Percentiles rank a stretch among this genome's conserved stretches.
Conservation (phyloP, 2,888 invertebrate genomes). For the Caenorhabditis sp. region DNA sequence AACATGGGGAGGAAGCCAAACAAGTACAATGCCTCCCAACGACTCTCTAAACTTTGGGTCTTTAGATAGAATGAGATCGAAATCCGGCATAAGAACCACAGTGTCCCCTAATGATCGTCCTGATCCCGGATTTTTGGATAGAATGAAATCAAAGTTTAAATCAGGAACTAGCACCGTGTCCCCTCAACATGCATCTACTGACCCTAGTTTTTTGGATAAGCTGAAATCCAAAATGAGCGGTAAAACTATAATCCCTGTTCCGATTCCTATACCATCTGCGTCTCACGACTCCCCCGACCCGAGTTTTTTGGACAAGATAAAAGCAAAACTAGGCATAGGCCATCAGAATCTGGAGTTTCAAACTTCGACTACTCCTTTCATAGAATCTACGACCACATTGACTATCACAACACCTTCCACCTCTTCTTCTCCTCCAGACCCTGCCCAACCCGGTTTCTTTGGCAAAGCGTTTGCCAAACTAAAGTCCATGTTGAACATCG, state of each 20-base stretch:
- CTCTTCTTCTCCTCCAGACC: background rate
- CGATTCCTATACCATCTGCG: background rate
- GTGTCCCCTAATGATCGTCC: background rate
- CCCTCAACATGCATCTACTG: background rate
- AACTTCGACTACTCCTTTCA: background rate
- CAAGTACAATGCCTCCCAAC: background rate
- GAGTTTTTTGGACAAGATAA: conserved; percentile 17
- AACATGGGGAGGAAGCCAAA: background rate
- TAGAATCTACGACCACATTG: conserved; percentile 19
- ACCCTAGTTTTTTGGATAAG: background rate
- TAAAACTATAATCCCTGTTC: background rate
- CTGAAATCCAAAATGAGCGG: conserved; percentile 11
- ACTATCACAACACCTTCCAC: background rate
- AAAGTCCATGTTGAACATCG: conserved; percentile 44
- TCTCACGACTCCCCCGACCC: conserved; percentile 16
- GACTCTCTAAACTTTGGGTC: conserved; percentile 3
- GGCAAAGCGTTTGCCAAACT: conserved; percentile 35
- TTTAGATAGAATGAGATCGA: conserved; percentile 17
- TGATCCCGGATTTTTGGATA: background rate
- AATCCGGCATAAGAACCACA: background rate
- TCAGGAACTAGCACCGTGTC: too few relatives aligned
- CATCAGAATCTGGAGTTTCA: conserved; percentile 20
- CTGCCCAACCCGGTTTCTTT: conserved; percentile 37
- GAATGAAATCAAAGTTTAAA: conserved; percentile 15
- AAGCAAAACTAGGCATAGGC: conserved; percentile 6